phyloP scores from a whole-genome alignment of 2,113 vertebrate species.

The Balaenoptera acutorostrata region DNA sequence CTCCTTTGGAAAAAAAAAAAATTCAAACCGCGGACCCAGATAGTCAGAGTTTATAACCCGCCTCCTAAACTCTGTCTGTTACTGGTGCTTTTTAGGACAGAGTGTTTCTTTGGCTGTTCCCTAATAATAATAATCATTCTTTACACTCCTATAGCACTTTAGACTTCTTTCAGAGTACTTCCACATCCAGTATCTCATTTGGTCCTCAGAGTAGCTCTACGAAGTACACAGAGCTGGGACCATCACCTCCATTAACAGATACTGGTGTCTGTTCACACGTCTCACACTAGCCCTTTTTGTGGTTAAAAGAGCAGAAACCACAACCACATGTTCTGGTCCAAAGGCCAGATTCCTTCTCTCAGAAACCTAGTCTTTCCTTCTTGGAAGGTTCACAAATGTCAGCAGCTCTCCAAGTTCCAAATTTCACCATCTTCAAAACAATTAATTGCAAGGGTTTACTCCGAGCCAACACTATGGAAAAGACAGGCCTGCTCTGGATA shows the following conservation, averaged over 20 bases:
- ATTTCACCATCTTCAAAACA: slow-evolving; percentile 20
- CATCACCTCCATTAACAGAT: background rate
- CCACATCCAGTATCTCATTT: background rate
- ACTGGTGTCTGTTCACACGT: background rate
- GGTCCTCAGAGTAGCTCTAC: background rate
- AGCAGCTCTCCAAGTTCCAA: rapidly evolving
- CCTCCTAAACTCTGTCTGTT: slow-evolving; percentile 44
- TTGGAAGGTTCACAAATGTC: background rate
- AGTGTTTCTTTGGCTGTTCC: slow-evolving; percentile 42
- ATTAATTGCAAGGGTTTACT: background rate
- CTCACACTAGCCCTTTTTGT: background rate
- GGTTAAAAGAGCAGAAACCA: background rate
- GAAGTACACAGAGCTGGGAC: background rate
- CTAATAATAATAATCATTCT: background rate
- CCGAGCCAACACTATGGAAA: background rate
- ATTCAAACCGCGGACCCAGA: slow-evolving; percentile 74
- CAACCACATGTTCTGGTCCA: background rate
- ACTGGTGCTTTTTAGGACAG: slow-evolving; percentile 50
- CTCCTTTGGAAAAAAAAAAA: slow-evolving; percentile 47
- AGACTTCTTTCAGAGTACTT: slow-evolving; percentile 19
- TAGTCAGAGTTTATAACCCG: slow-evolving; percentile 55
- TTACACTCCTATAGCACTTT: background rate
- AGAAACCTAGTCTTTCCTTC: rapidly evolving
- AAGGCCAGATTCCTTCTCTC: background rate
- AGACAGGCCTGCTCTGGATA: background rate